A percentile compares a stretch with the other conserved stretches of the same genome.
phyloP scores from a whole-genome alignment of 2,888 invertebrate genomes.

The Pristionchus maxplancki region DNA sequence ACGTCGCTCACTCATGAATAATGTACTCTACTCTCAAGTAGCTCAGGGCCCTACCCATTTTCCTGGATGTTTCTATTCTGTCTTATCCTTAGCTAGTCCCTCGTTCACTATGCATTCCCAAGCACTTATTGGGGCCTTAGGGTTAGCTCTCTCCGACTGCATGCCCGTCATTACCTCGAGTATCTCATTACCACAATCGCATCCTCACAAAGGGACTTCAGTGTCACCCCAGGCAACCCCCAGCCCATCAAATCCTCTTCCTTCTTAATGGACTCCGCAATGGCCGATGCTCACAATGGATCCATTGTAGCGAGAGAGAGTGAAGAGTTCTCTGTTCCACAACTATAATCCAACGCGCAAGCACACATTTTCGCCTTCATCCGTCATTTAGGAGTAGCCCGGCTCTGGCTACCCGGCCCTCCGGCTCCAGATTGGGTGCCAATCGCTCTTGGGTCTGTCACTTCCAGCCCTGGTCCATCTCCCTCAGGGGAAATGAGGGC shows the following conservation, averaged over 20 bases:
- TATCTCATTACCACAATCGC: no score
- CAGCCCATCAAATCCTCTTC: no score
- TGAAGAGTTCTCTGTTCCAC: background rate
- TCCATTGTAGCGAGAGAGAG: background rate
- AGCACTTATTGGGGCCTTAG: background rate
- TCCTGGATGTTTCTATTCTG: background rate
- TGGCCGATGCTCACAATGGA: background rate
- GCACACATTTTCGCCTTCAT: background rate
- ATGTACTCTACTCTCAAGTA: constrained; percentile 31
- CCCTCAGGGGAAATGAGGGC: constrained; percentile 17
- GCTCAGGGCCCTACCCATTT: background rate
- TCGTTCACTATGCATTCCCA: background rate
- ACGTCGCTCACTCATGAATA: constrained; percentile 37
- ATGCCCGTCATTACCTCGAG: background rate
- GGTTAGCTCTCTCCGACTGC: background rate
- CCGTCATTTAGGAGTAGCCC: background rate
- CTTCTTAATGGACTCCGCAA: constrained; percentile 17
- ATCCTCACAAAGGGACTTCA: background rate
- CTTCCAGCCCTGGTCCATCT: background rate
- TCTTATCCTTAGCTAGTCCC: background rate
- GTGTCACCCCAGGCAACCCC: background rate
- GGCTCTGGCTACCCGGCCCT: background rate
- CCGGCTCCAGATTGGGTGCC: background rate
- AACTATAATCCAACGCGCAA: background rate
- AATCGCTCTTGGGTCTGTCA: constrained; percentile 31